Evolutionary conservation across 2,888 invertebrate genomes (phyloP).

Genomic region (Sphaerolaimus hirsutus): DNA sequence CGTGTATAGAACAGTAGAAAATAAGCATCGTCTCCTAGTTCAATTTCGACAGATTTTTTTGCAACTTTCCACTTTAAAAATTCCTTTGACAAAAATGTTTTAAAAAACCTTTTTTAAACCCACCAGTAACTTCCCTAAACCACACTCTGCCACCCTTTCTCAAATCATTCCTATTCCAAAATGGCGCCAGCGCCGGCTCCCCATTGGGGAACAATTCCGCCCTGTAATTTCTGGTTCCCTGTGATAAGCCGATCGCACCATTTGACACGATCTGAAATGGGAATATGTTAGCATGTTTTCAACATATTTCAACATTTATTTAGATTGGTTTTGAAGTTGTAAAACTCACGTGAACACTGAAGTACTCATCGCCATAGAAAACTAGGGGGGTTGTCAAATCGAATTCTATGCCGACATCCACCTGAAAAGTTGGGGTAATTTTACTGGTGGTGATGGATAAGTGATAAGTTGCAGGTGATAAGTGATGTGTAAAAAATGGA

Average conservation of each 20-base stretch:
- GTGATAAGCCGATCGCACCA: constrained; percentile 21
- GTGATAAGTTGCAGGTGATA: too few relatives aligned
- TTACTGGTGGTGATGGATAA: too few relatives aligned
- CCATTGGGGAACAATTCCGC: constrained; percentile 10
- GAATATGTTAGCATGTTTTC: background rate
- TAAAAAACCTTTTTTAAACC: constrained; percentile 1
- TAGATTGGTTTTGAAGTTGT: background rate
- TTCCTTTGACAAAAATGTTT: background rate
- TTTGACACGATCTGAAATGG: constrained; percentile 16
- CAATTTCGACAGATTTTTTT: too few relatives aligned
- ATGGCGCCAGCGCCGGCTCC: constrained; percentile 18
- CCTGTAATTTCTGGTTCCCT: constrained; percentile 11
- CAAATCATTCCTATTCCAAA: constrained; percentile 24
- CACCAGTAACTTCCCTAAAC: constrained; percentile 20
- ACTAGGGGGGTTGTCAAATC: constrained; percentile 14
- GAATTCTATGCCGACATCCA: constrained; percentile 17
- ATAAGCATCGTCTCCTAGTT: too few relatives aligned
- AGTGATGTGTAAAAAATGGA: too few relatives aligned
- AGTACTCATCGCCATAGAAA: constrained; percentile 17
- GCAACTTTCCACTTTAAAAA: too few relatives aligned
- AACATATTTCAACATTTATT: background rate
- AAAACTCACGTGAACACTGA: constrained; percentile 14
- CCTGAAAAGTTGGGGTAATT: too few relatives aligned
- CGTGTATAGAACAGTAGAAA: too few relatives aligned
- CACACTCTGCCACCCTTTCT: constrained; percentile 20